A percentile compares a stretch with the other conserved stretches of the same genome.
Conservation (phyloP, 2,888 invertebrate genomes). For the Cistogaster globosa region DNA sequence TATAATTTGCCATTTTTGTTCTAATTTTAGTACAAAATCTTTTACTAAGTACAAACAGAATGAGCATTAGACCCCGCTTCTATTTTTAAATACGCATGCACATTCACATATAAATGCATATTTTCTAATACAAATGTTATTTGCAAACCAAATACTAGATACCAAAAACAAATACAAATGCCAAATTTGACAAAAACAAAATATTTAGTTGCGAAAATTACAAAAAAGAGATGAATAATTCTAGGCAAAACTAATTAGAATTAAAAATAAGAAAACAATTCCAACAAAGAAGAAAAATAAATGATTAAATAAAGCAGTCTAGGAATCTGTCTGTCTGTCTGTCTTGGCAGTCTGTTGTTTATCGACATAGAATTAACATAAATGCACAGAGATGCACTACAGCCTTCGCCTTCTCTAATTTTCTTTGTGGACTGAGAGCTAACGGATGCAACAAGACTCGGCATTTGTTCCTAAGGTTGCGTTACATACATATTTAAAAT, state of each 20-base stretch:
- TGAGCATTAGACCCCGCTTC: slow-evolving; percentile 58
- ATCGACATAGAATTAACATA: slow-evolving; percentile 63
- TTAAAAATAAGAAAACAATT: slow-evolving; percentile 17
- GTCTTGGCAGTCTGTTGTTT: background rate
- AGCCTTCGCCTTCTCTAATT: slow-evolving; percentile 16
- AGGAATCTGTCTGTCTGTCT: slow-evolving; percentile 33
- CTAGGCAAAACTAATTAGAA: slow-evolving; percentile 37
- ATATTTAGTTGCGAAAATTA: slow-evolving; percentile 10
- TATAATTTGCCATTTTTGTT: slow-evolving; percentile 55
- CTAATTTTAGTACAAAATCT: slow-evolving; percentile 47
- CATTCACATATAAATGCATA: slow-evolving; percentile 28
- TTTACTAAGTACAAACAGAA: slow-evolving; percentile 54
- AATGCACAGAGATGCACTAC: slow-evolving; percentile 39
- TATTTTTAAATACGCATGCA: slow-evolving; percentile 51
- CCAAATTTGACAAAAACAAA: slow-evolving; percentile 40
- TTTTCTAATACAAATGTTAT: slow-evolving; percentile 37
- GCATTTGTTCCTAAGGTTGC: background rate
- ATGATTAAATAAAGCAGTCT: slow-evolving; percentile 26
- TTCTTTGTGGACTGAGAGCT: slow-evolving; percentile 11
- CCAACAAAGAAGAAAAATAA: slow-evolving; percentile 10
- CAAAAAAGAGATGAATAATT: slow-evolving; percentile 14
- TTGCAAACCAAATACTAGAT: slow-evolving; percentile 40
- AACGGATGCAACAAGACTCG: background rate
- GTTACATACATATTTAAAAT: background rate
- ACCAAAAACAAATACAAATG: slow-evolving; percentile 11